These are phyloP conservation scores for Peromyscus polionotus DNA, from an alignment of 2,113 vertebrate species.

Conservation along the genomic window DNA sequence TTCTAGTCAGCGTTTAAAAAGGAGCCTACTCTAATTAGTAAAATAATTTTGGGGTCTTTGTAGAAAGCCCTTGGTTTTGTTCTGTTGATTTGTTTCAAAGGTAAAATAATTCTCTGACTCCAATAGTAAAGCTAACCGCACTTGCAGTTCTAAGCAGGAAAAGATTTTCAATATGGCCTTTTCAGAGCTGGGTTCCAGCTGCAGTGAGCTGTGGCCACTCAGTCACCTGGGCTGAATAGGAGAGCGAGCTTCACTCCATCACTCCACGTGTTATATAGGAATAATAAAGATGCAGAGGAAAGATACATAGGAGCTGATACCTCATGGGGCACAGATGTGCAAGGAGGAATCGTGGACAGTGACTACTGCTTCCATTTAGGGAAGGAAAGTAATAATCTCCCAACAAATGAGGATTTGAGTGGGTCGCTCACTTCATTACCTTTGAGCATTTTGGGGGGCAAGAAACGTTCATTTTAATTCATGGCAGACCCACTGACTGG, in stretches of 20 bases:
- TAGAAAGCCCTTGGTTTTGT: slow-evolving; percentile 56
- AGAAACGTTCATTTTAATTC: slow-evolving; percentile 91
- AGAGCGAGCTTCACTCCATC: not conserved
- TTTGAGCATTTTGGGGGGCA: slow-evolving; percentile 83
- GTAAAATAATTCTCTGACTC: slow-evolving; percentile 15
- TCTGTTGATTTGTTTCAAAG: slow-evolving; percentile 18
- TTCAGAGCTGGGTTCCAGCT: slow-evolving; percentile 17
- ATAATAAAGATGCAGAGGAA: not conserved
- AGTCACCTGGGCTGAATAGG: slow-evolving; percentile 12
- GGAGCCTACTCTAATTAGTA: slow-evolving; percentile 65
- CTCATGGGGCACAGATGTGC: not conserved
- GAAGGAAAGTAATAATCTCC: slow-evolving; percentile 35
- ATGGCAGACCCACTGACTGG: slow-evolving; percentile 88
- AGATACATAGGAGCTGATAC: not conserved
- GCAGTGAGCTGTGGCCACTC: not conserved
- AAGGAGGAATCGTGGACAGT: slow-evolving; percentile 36
- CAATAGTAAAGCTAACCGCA: not conserved
- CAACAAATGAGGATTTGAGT: slow-evolving; percentile 72
- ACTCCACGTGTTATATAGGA: not conserved
- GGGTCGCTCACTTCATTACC: slow-evolving; percentile 76
- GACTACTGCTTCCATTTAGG: slow-evolving; percentile 58
- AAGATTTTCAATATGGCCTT: slow-evolving; percentile 42
- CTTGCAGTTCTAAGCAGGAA: slow-evolving; percentile 14
- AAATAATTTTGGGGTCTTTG: slow-evolving; percentile 73
- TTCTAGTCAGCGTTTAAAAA: slow-evolving; percentile 63